Evolutionary conservation across 2,888 invertebrate species (phyloP).

Genomic region (Drosophila maculinotata): DNA sequence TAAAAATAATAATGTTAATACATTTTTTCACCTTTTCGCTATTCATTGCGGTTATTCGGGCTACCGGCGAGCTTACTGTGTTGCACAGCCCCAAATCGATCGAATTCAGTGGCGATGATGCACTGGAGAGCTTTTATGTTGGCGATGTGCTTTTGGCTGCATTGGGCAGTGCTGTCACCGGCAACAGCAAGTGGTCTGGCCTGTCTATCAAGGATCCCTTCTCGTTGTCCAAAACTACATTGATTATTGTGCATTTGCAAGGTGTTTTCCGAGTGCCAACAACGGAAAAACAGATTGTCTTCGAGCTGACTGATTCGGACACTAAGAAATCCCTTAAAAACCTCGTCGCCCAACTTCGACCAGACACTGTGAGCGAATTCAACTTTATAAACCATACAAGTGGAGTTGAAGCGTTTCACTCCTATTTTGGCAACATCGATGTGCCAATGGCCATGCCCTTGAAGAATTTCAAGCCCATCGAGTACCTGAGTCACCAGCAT

Average conservation of each 20-base stretch:
- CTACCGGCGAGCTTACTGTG: slow-evolving; percentile 87
- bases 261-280: slow-evolving; percentile 86
- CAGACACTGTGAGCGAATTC: slow-evolving; percentile 87
- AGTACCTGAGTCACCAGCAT: slow-evolving; percentile 72
- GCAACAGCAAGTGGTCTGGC: slow-evolving; percentile 88
- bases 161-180: slow-evolving; percentile 89
- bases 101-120: slow-evolving; percentile 88
- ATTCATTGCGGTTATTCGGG: slow-evolving; percentile 63
- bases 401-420: slow-evolving; percentile 83
- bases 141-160: slow-evolving; percentile 89
- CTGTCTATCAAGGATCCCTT: slow-evolving; percentile 89
- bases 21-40: slow-evolving; percentile 65
- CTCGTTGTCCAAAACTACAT: slow-evolving; percentile 87
- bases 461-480: slow-evolving; percentile 62
- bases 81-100: slow-evolving; percentile 89
- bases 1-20: slow-evolving; percentile 66
- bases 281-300: slow-evolving; percentile 50
- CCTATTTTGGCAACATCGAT: slow-evolving; percentile 55
- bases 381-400: slow-evolving; percentile 87
- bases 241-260: slow-evolving; percentile 89
- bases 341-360: slow-evolving; percentile 85
- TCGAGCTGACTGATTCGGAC: slow-evolving; percentile 56
- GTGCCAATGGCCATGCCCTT: slow-evolving; percentile 45
- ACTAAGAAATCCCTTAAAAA: slow-evolving; percentile 85
- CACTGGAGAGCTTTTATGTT: slow-evolving; percentile 87